Evolutionary conservation across 2,888 invertebrate species (phyloP).

Genomic region (Beris morrisii): DNA sequence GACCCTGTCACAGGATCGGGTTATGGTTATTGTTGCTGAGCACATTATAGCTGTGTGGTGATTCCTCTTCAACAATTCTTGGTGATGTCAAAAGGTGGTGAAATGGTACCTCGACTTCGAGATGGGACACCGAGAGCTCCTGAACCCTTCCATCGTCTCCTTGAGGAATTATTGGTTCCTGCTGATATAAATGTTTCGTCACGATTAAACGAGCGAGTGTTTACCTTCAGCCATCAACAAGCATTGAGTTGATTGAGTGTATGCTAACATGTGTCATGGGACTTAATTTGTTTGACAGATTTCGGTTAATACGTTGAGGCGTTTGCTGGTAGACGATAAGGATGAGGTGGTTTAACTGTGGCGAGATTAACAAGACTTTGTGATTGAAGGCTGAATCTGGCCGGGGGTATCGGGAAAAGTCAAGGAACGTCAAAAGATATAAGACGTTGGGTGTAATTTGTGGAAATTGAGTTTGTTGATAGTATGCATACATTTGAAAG

Average conservation of each 20-base stretch:
- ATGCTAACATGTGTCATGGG: conserved; percentile 40
- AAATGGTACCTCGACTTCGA: conserved; percentile 2
- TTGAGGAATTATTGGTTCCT: conserved; percentile 14
- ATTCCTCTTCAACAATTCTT: background rate
- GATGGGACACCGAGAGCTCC: conserved; percentile 6
- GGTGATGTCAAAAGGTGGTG: conserved; percentile 19
- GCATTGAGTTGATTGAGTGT: conserved; percentile 39
- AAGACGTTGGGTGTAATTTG: too few relatives aligned
- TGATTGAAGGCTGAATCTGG: too few relatives aligned
- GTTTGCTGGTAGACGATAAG: conserved; percentile 6
- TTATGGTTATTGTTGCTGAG: background rate
- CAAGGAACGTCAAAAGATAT: too few relatives aligned
- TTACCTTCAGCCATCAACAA: conserved; percentile 38
- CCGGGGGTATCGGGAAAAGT: too few relatives aligned
- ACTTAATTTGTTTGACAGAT: conserved; percentile 41
- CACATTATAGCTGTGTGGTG: background rate
- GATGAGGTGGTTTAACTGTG: too few relatives aligned
- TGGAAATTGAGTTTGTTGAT: too few relatives aligned
- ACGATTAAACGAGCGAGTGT: conserved; percentile 35
- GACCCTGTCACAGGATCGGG: too few relatives aligned
- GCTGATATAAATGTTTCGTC: conserved; percentile 38
- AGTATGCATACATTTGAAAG: too few relatives aligned
- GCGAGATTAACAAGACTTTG: too few relatives aligned
- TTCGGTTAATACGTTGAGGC: conserved; percentile 38
- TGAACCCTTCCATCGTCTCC: conserved; percentile 11